phyloP scores from a whole-genome alignment of 2,797 vertebrate species.

The Anomalospiza imberbis region DNA sequence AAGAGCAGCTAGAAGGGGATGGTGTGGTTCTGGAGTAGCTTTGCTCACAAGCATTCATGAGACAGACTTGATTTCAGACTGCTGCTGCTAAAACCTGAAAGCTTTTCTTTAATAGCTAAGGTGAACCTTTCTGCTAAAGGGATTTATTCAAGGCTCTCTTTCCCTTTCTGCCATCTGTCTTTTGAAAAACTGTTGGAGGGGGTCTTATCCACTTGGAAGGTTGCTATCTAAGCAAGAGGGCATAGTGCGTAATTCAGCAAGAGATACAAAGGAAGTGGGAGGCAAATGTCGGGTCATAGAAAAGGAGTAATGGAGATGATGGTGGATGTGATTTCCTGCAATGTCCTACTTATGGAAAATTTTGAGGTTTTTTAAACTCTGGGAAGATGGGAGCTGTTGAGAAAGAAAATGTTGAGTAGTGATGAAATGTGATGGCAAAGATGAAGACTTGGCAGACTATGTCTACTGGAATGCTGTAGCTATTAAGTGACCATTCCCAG shows the following conservation, averaged over 20 bases:
- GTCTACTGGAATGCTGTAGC: background rate
- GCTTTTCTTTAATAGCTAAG: background rate
- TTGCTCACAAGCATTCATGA: background rate
- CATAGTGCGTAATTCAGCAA: background rate
- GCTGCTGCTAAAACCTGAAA: background rate
- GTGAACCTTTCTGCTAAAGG: background rate
- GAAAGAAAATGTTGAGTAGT: background rate
- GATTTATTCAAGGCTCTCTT: background rate
- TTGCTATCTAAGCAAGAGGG: background rate
- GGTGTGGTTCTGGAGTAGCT: background rate
- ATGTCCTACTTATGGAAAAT: background rate
- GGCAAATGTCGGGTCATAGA: background rate
- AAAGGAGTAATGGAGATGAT: background rate
- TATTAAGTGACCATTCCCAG: background rate
- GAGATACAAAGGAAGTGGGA: background rate
- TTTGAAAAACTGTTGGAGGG: background rate
- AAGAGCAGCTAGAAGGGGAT: background rate
- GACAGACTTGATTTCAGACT: background rate
- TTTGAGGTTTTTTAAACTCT: fast-evolving
- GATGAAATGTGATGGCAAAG: background rate
- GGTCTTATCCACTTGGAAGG: background rate
- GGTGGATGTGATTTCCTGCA: background rate
- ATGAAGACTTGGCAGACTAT: background rate
- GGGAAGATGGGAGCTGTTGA: background rate
- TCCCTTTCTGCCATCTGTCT: background rate